phyloP scores from a whole-genome alignment of 2,888 invertebrate genomes.

The Catocala nupta region DNA sequence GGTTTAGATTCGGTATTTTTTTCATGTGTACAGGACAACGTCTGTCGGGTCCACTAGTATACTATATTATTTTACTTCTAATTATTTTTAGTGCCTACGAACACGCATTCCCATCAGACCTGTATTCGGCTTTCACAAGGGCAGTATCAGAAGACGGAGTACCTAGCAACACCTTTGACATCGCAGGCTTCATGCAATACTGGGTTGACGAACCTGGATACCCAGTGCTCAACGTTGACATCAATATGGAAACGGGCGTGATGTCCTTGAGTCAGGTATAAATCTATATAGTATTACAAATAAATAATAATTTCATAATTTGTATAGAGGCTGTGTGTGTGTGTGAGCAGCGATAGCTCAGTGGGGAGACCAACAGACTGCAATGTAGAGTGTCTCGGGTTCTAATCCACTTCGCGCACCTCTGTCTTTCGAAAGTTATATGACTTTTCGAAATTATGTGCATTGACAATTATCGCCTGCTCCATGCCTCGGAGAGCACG shows the following conservation, averaged over 20 bases:
- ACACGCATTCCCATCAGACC: constrained; percentile 71
- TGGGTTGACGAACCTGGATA: constrained; percentile 89
- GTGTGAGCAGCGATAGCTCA: too few species aligned
- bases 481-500: too few species aligned
- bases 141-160: constrained; percentile 66
- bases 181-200: constrained; percentile 67
- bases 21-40: too few species aligned
- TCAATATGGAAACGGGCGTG: constrained; percentile 67
- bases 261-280: constrained; percentile 72
- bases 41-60: too few species aligned
- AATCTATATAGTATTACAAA: background rate
- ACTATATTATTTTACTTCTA: background rate
- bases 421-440: too few species aligned
- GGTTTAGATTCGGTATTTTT: too few species aligned
- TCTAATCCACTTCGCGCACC: too few species aligned
- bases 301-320: background rate
- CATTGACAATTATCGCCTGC: too few species aligned
- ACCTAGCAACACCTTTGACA: constrained; percentile 48
- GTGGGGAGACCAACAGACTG: too few species aligned
- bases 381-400: too few species aligned
- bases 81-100: constrained; percentile 64
- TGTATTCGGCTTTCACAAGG: constrained; percentile 65
- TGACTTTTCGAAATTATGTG: too few species aligned
- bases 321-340: too few species aligned
- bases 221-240: constrained; percentile 85